Conservation (phyloP, 35 echinoderm and acorn worm species). For the Ophiothrix spiculata region DNA sequence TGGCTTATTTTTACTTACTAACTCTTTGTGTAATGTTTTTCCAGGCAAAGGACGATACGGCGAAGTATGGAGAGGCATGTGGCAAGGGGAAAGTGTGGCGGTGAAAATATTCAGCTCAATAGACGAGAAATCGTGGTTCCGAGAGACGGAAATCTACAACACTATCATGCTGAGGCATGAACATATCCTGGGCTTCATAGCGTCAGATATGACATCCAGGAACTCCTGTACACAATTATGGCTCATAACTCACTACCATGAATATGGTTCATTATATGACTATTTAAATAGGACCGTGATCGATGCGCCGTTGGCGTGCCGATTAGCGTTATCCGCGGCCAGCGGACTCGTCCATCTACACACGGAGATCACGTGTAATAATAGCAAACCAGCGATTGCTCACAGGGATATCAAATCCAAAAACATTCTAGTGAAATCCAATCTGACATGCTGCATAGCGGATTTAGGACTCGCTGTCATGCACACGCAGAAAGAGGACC, state of each 20-base stretch:
- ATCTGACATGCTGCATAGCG: constrained; percentile 93
- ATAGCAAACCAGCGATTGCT: constrained; percentile 91
- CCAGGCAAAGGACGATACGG: constrained; percentile 96
- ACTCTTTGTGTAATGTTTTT: too few relatives aligned
- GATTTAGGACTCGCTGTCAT: constrained; percentile 86
- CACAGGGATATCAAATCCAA: constrained; percentile 96
- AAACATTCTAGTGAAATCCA: constrained; percentile 87
- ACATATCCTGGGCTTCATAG: constrained; percentile 95
- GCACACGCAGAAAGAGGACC: constrained; percentile 75
- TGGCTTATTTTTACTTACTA: too few relatives aligned
- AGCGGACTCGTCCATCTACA: constrained; percentile 90
- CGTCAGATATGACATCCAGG: constrained; percentile 93
- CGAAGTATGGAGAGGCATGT: constrained; percentile 92
- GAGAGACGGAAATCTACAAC: constrained; percentile 98
- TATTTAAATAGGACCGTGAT: constrained; percentile 88
- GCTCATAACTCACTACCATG: constrained; percentile 95
- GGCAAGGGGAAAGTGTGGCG: constrained; percentile 92
- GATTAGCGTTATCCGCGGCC: constrained; percentile 71
- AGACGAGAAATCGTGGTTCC: constrained; percentile 97
- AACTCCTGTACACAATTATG: constrained; percentile 97
- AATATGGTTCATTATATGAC: constrained; percentile 91
- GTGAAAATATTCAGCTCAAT: constrained; percentile 99
- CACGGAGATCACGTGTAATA: constrained; percentile 92
- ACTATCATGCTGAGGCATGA: constrained; percentile 88
- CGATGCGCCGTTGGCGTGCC: constrained; percentile 58